Evolutionary conservation across 2,797 vertebrate genomes (phyloP), one percentile per base, ranked within the genome.

Genomic region (Aphelocoma californica): DNA sequence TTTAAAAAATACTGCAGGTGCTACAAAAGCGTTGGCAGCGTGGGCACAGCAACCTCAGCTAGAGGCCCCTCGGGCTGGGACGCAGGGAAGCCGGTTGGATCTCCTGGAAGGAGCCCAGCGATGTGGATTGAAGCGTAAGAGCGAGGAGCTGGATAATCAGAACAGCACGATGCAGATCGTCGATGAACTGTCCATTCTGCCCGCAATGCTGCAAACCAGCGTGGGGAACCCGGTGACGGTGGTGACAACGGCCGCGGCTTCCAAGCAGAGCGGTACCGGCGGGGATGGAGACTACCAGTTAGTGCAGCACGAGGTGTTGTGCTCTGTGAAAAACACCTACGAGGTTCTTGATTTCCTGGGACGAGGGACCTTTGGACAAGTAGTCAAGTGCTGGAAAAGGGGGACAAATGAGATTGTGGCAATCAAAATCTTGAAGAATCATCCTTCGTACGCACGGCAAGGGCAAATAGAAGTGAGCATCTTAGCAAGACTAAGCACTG

Each of bases 381-480:
- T 99, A 23, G 99, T 99, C n/a, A 99, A 99, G 97, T 99, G 99
- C 98, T 99, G 99, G 99, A 99, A 99, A 97, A 98, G 99, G 96
- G 99, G 99, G 95, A 99, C 99, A 20, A 98, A 98, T 23, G 99
- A 99, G 95, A 98, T 99, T 2, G 99, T 99, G 98, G 99, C 99
- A 14, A 98, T 99, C 90, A 99, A 99, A 98, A 99, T 99, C 97
- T 92, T 99, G 96, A 99, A 99, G 98, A 99, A 99, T 96, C 99
- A 99, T 95, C 99, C 99, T 83, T 99, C 99, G 3, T 99, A 99
- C 16, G 99, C 99, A 54, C 98, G 99, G 64, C 99, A 99, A 96
- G 99, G 99, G 93, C 99, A 99, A 94, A 99, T 99, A 74, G 99
- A 99, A 98, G 99, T 99, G 75, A 98, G 99, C 98, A 99, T 99